Percentiles rank a stretch among this genome's conserved stretches.
Evolutionary conservation across 1,140 invertebrate genomes (phyloP).

Genomic region (Nylanderia fulva): DNA sequence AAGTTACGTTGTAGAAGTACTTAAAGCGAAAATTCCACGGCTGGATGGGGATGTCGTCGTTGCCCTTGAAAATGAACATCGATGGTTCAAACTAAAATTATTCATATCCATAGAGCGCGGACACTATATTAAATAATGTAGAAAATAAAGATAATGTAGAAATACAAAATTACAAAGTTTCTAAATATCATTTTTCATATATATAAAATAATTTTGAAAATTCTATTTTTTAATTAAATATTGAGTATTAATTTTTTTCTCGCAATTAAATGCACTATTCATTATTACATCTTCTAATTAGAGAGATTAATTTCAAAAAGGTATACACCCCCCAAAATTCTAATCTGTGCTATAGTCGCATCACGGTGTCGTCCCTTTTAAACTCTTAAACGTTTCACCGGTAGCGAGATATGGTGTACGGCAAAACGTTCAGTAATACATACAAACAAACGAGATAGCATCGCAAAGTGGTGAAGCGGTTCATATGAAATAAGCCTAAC

Average conservation of each 20-base stretch:
- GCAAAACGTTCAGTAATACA: conserved; percentile 31
- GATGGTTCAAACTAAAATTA: background rate
- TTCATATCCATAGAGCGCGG: background rate
- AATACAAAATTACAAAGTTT: background rate
- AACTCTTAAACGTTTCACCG: background rate
- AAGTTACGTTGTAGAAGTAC: conserved; percentile 80
- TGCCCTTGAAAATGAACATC: conserved; percentile 35
- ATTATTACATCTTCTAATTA: background rate
- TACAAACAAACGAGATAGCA: conserved; percentile 43
- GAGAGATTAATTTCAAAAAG: background rate
- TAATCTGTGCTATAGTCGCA: background rate
- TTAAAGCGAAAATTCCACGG: conserved; percentile 78
- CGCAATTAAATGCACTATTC: background rate
- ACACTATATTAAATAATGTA: background rate
- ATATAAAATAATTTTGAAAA: background rate
- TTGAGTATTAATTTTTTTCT: background rate
- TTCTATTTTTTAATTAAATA: background rate
- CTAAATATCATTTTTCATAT: background rate
- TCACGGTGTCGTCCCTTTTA: background rate
- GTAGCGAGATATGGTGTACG: background rate
- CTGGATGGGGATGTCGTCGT: conserved; percentile 71
- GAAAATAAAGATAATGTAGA: background rate
- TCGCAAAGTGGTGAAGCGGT: conserved; percentile 11
- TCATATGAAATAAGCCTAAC: conserved; percentile 24
- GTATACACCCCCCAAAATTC: background rate